Evolutionary conservation across 1,140 invertebrate species (phyloP), one percentile per base, ranked within the genome.

Genomic region (Ditylenchus dipsaci): DNA sequence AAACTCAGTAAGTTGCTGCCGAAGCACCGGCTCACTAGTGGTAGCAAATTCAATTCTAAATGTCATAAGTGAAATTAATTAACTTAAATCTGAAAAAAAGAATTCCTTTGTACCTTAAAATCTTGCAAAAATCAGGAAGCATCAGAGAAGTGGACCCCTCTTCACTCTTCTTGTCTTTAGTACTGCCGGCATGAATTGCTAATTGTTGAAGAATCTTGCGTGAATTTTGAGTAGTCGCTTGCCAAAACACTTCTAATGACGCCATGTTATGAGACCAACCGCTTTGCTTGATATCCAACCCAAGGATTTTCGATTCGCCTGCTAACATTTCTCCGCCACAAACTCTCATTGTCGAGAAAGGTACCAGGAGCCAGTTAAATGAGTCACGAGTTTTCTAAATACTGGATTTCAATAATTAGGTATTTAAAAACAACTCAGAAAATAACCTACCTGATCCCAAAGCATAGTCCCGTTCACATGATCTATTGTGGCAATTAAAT

Each of bases 121-220:
- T 70, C 19, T n/a, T 53, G 19, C 68, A 70, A 30, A 70, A 68
- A 45, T 66, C 64, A 17, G 68, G 33, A 38, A 38, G 33, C 33
- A 38, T 43, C 26, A 70, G 33, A 30, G 15, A n/a, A n/a, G n/a
- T 33, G 15, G 68, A 42, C 11, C 53, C 9, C 7, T 70, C 67
- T 38, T 30, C 33, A 7, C 26, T 30, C 21, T 26, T 38, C 15
- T 43, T 56, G n/a, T 66, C 67, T 19, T 38, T 33, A 43, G 5
- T 21, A 23, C 45, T 38, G 42, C 38, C 38, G 30, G 68, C 68
- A 43, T 70, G 65, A 23, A 70, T 57, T 19, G 63, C 68, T 15
- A 70, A 43, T 60, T 70, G 68, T 30, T 65, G 19, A n/a, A 70
- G 68, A 19, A 70, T 70, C 68, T 70, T 70, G 38, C 63, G 66